Base-by-base conservation (phyloP, 2,888 invertebrate species). In the Leucozona laternaria region DNA sequence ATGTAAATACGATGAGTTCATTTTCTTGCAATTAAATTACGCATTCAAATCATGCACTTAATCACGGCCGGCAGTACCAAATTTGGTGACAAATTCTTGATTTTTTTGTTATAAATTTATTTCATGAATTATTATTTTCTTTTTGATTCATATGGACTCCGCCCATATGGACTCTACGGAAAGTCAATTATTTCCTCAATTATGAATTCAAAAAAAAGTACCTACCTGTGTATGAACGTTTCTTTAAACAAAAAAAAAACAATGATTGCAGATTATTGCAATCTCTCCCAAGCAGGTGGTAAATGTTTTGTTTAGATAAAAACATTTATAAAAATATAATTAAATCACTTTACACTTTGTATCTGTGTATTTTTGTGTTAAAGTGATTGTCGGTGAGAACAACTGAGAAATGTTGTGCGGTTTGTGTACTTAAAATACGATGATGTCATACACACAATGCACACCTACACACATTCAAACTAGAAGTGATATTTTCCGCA, bases 391-490 rank as follows among this genome's bases (percentile, higher is more conserved):
- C 73, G 71, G 31, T 53, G 1, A 43, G n/a, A n/a, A n/a, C n/a
- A n/a, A n/a, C n/a, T n/a, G n/a, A n/a, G 15, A 28, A 25, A 43
- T 45, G 1, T 17, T 43, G 43, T 66, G 55, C 43, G 50, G 71
- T 58, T 71, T 71, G 25, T 37, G 37, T 60, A 60, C 37, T 37
- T 60, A 22, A 60, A 40, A 22, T 55, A 13, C 22, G 70, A 81
- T 85, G 85, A 83, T 83, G 82, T 83, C 82, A 83, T 83, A 76
- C 50, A 77, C 13, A 34, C 20, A 72, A 79, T 79, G 84, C 76
- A 84, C 84, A 76, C 84, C 84, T 48, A 79, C 84, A 76, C 76
- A 58, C 25, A 43, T 53, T 31, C 34, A 66, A 75, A 64, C 75
- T 79, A 79, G 78, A 64, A 53, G 68, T 68, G 75, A 79, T 75